These are phyloP conservation scores for Synergus umbraculus DNA, from an alignment of 2,888 invertebrate genomes.

Conservation along the genomic window DNA sequence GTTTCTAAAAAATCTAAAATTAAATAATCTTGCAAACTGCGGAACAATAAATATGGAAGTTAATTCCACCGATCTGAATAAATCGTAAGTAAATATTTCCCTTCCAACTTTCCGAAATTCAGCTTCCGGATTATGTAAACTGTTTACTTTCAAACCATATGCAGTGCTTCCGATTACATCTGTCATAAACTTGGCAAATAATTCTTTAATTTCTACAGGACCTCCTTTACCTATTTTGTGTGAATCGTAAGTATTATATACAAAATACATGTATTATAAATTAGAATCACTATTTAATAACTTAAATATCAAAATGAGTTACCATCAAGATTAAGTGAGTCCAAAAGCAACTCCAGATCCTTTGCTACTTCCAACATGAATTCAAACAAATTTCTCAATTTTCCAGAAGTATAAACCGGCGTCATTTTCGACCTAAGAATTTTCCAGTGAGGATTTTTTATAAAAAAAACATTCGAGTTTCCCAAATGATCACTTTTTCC, in stretches of 20 bases:
- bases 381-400: constrained; percentile 68
- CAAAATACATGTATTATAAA: no score
- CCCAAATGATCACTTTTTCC: constrained; percentile 74
- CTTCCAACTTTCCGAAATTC: constrained; percentile 77
- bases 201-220: constrained; percentile 56
- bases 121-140: constrained; percentile 75
- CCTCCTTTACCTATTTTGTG: constrained; percentile 53
- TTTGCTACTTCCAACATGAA: constrained; percentile 61
- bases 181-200: constrained; percentile 67
- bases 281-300: no score
- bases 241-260: no score
- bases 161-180: constrained; percentile 79
- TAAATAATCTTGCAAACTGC: constrained; percentile 68
- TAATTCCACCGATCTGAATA: constrained; percentile 72
- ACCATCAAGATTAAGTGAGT: constrained; percentile 59
- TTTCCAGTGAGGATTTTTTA: constrained; percentile 77
- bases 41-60: constrained; percentile 77
- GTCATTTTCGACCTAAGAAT: constrained; percentile 75
- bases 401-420: constrained; percentile 76
- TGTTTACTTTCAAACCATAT: constrained; percentile 78
- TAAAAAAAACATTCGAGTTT: constrained; percentile 76
- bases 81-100: constrained; percentile 72
- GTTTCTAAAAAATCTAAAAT: constrained; percentile 74
- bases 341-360: constrained; percentile 60
- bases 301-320: constrained; percentile 24